Percentiles rank a stretch among this genome's conserved stretches.
These are phyloP conservation scores for Eurypyga helias DNA, from an alignment of 2,113 vertebrate species.

Conservation along the genomic window DNA sequence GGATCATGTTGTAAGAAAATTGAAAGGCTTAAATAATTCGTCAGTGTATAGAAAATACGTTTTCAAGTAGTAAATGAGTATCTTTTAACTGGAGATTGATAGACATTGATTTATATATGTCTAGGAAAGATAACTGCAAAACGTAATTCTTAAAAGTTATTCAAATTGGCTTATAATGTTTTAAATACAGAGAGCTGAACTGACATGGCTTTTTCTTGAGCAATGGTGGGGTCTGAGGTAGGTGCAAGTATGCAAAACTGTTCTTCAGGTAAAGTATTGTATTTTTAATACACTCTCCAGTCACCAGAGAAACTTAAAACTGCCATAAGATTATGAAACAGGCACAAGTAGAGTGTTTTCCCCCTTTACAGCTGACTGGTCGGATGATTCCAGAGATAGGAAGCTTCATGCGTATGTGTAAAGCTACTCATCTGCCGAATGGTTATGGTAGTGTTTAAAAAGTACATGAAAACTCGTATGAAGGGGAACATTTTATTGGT, in stretches of 20 bases:
- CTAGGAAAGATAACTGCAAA: background rate
- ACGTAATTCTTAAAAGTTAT: background rate
- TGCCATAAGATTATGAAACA: background rate
- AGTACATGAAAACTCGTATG: background rate
- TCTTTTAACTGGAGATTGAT: background rate
- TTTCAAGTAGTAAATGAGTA: background rate
- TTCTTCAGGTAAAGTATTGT: background rate
- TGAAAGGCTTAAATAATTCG: background rate
- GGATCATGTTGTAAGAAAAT: background rate
- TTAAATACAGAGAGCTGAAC: background rate
- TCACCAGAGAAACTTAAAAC: background rate
- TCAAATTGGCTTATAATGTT: too few species aligned
- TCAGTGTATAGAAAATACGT: background rate
- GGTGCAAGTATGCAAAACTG: background rate
- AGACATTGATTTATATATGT: background rate
- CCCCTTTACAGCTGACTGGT: background rate
- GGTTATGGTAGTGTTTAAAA: background rate
- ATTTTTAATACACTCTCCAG: background rate
- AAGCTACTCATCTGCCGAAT: background rate
- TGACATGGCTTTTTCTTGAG: background rate
- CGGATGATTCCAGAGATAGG: background rate
- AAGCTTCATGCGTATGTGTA: background rate
- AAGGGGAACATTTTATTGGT: background rate
- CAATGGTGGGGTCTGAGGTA: conserved; percentile 14
- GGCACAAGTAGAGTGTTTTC: background rate